Evolutionary conservation across 2,888 invertebrate genomes (phyloP), one percentile per base, ranked within the genome.

Genomic region (Oasisia sp.): DNA sequence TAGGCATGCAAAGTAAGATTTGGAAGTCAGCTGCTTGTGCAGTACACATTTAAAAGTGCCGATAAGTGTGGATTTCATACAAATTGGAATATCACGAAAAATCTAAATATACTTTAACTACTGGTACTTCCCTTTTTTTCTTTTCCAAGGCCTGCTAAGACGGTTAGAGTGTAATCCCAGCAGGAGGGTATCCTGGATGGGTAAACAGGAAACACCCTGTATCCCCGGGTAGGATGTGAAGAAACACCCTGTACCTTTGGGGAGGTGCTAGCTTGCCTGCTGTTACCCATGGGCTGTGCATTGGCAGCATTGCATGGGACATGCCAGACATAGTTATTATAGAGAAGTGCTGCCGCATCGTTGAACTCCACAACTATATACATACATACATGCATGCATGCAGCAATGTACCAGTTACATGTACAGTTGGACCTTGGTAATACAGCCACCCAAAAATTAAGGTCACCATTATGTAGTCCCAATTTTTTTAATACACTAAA

Each of bases 241-340:
- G 74, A 74, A 74, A 74, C 74, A 74, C 74, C 74, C 74, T 74
- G n/a, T 74, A 74, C 74, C 74, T 74, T 74, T 74, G 74, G 19
- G 50, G 50, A 50, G 74, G 74, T 74, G 74, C 2, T 74, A 74
- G 74, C 74, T 74, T 74, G 74, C 19, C 27, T 74, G 74, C 74
- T 74, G 74, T 74, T 74, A 74, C 74, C 58, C 7, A 74, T 74
- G n/a, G 74, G 74, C 74, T 74, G 74, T 74, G 74, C 74, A 74
- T 74, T 50, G 9, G 14, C 14, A 27, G 74, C 74, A 74, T 74
- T 74, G 74, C 74, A 27, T 27, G 27, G 74, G 27, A 27, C 74
- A 74, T 74, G 74, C 27, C 74, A 74, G 27, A 74, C 74, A 74
- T 74, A n/a, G n/a, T 74, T 74, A 74, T 27, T 74, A 74, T 27